Percentiles rank a stretch among this genome's conserved stretches.
These are phyloP conservation scores for Ectobius pallidus DNA, from an alignment of 2,888 invertebrate species.

Conservation along the genomic window DNA sequence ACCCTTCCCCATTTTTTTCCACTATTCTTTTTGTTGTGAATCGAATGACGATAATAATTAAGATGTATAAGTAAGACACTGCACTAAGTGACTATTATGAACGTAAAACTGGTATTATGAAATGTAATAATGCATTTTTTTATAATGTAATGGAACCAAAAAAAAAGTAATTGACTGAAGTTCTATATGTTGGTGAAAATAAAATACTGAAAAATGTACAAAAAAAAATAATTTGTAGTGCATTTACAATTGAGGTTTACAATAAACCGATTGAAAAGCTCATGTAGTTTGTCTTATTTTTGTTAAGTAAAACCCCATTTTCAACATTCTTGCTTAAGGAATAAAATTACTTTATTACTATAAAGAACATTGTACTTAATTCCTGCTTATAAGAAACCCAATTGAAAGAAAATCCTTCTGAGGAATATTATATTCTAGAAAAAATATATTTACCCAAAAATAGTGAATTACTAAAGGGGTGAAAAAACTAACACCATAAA, in stretches of 20 bases:
- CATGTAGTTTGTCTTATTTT: background rate
- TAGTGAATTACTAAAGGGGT: too few species aligned
- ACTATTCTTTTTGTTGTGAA: background rate
- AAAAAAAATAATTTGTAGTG: slow-evolving; percentile 32
- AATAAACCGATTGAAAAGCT: slow-evolving; percentile 24
- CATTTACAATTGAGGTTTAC: slow-evolving; percentile 26
- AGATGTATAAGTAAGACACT: background rate
- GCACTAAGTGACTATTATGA: background rate
- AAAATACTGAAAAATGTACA: background rate
- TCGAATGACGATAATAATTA: background rate
- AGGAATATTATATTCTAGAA: too few species aligned
- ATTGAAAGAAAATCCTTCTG: too few species aligned
- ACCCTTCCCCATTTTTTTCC: background rate
- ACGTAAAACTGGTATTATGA: slow-evolving; percentile 3
- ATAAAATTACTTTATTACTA: too few species aligned
- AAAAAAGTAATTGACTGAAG: slow-evolving; percentile 25
- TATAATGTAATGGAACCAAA: slow-evolving; percentile 33
- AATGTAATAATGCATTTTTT: slow-evolving; percentile 33
- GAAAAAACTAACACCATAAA: too few species aligned
- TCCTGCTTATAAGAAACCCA: too few species aligned
- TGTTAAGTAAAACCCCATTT: too few species aligned
- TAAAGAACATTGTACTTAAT: too few species aligned
- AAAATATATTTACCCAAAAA: too few species aligned
- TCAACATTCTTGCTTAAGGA: too few species aligned
- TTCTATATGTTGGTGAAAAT: slow-evolving; percentile 13